A percentile compares a stretch with the other conserved stretches of the same genome.
Evolutionary conservation across 2,888 invertebrate species (phyloP).

Genomic region (Unio delphinus): DNA sequence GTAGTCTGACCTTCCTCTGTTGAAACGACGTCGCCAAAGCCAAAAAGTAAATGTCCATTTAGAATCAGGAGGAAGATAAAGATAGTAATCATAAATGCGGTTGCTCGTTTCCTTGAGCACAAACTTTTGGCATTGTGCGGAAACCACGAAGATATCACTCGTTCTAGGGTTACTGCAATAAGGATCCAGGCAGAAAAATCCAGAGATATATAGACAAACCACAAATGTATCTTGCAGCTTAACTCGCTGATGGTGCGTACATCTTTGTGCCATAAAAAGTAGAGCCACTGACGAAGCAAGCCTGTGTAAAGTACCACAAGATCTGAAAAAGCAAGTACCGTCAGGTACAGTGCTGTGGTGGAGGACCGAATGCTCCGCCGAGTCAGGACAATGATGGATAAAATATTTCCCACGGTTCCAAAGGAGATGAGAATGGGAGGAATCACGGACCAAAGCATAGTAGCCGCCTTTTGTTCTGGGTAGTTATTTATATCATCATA

Average conservation of each 20-base stretch:
- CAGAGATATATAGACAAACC: conserved; percentile 51
- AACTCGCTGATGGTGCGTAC: conserved; percentile 32
- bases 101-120: conserved; percentile 39
- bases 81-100: conserved; percentile 24
- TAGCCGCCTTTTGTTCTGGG: conserved; percentile 23
- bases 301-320: conserved; percentile 54
- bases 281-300: conserved; percentile 50
- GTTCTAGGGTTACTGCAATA: conserved; percentile 57
- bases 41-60: conserved; percentile 51
- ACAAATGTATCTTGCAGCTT: conserved; percentile 50
- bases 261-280: conserved; percentile 33
- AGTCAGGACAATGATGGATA: conserved; percentile 49
- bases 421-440: conserved; percentile 55
- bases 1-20: not conserved
- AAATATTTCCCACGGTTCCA: conserved; percentile 56
- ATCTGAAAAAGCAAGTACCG: conserved; percentile 49
- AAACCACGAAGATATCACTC: conserved; percentile 53
- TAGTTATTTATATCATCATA: conserved; percentile 16
- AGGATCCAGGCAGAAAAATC: conserved; percentile 63
- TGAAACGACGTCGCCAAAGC: conserved; percentile 20
- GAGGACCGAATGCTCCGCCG: conserved; percentile 42
- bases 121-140: conserved; percentile 46
- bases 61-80: conserved; percentile 29
- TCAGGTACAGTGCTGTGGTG: conserved; percentile 53
- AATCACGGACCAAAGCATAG: conserved; percentile 39